Percentiles rank a stretch among this genome's conserved stretches.
Conservation (phyloP, 2,113 vertebrate genomes). For the Cranoglanis bouderius region DNA sequence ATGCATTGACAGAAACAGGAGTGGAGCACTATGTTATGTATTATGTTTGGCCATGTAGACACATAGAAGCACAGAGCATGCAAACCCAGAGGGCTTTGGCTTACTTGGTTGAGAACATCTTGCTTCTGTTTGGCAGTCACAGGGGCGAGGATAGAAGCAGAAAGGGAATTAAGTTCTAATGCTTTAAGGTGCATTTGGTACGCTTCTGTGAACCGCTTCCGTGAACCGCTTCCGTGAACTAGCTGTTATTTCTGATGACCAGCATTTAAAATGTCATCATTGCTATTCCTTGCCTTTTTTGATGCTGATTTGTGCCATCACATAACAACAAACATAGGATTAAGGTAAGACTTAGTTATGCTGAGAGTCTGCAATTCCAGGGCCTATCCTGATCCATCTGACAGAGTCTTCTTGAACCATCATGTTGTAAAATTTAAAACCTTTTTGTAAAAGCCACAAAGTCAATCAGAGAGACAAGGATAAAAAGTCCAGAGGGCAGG, state of each 20-base stretch:
- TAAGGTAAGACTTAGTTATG: conserved; percentile 14
- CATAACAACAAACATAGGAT: background rate
- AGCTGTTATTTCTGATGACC: conserved; percentile 1
- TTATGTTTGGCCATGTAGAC: conserved; percentile 67
- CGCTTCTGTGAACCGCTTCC: conserved; percentile 3
- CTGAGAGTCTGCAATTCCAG: background rate
- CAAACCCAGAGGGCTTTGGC: conserved; percentile 65
- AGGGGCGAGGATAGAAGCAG: conserved; percentile 55
- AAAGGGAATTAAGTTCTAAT: conserved; percentile 43
- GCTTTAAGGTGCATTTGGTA: conserved; percentile 12
- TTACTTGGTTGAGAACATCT: conserved; percentile 85
- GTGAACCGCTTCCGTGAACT: background rate
- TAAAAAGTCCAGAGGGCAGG: background rate
- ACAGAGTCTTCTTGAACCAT: background rate
- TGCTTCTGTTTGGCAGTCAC: conserved; percentile 75
- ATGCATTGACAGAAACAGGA: conserved; percentile 51
- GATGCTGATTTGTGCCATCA: conserved; percentile 52
- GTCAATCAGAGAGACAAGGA: background rate
- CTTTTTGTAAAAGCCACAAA: background rate
- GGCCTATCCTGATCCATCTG: background rate
- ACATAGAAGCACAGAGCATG: conserved; percentile 73
- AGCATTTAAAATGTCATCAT: background rate
- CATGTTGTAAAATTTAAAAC: background rate
- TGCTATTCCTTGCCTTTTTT: conserved; percentile 31
- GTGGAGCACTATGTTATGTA: conserved; percentile 36